These are phyloP conservation scores for Calycopis cecrops DNA, from an alignment of 1,140 invertebrate genomes.

Conservation along the genomic window DNA sequence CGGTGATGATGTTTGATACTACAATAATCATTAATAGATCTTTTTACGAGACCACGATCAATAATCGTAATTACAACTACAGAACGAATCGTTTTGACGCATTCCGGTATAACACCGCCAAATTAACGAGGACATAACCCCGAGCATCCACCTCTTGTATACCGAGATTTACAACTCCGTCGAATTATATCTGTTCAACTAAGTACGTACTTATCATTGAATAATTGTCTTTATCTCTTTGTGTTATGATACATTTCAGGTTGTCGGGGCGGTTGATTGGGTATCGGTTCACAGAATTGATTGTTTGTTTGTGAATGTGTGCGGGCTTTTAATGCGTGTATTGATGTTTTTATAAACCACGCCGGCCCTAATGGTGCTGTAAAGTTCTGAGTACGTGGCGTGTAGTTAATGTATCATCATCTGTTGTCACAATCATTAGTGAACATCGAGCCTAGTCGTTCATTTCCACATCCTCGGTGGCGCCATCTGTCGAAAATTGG, in stretches of 20 bases:
- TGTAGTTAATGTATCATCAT: neutral
- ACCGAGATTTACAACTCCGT: constrained; percentile 53
- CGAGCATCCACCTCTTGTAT: constrained; percentile 46
- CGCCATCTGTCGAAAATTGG: too few relatives aligned
- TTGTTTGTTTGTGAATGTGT: constrained; percentile 52
- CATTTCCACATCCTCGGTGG: too few relatives aligned
- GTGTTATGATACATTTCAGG: constrained; percentile 17
- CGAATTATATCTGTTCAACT: constrained; percentile 39
- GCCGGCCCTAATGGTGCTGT: neutral
- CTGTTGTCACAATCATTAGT: too few relatives aligned
- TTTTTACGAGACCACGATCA: constrained; percentile 19
- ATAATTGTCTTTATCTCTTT: neutral
- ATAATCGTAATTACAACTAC: constrained; percentile 27
- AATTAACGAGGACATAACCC: constrained; percentile 14
- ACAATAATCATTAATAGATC: constrained; percentile 1
- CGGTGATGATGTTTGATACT: too few relatives aligned
- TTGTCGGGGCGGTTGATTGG: constrained; percentile 12
- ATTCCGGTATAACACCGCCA: neutral
- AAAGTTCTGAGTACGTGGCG: neutral
- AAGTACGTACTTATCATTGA: constrained; percentile 25
- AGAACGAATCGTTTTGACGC: constrained; percentile 5
- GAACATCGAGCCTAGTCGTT: too few relatives aligned
- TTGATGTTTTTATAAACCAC: constrained; percentile 2
- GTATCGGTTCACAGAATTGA: constrained; percentile 35
- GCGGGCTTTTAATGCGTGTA: constrained; percentile 33